Percentiles rank a stretch among this genome's conserved stretches.
Conservation (phyloP, 1,140 invertebrate genomes). For the Pseudomyrmex concolor region DNA sequence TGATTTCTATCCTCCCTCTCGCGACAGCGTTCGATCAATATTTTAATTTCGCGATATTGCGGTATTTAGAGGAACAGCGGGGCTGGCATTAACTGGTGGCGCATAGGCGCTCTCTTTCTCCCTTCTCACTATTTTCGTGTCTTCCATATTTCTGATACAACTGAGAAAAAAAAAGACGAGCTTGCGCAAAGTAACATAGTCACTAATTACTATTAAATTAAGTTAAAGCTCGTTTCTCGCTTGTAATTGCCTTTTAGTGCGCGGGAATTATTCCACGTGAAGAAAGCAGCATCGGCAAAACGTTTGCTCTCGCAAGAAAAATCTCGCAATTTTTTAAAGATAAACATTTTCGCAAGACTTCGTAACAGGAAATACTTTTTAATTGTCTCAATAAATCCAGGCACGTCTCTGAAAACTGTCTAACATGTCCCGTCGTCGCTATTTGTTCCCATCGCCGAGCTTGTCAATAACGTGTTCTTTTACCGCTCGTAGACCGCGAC, state of each 20-base stretch:
- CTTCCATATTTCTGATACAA: not conserved
- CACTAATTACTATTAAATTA: not conserved
- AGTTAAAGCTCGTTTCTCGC: not conserved
- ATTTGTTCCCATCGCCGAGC: not conserved
- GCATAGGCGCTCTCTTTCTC: conserved; percentile 18
- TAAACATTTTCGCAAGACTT: not conserved
- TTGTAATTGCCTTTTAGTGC: too few species aligned
- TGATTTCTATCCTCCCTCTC: conserved; percentile 80
- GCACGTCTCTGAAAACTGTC: too few species aligned
- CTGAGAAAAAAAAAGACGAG: conserved; percentile 18
- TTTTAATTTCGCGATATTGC: conserved; percentile 85
- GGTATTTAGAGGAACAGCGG: conserved; percentile 81
- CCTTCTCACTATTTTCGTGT: not conserved
- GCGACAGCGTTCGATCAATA: conserved; percentile 83
- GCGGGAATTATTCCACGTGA: not conserved
- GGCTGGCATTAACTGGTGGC: conserved; percentile 52
- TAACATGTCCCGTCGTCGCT: not conserved
- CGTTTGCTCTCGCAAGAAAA: too few species aligned
- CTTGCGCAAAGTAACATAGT: not conserved
- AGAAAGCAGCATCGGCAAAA: too few species aligned
- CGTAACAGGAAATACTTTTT: too few species aligned
- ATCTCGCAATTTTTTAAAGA: not conserved
- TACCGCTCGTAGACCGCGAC: not conserved
- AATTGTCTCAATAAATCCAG: not conserved
- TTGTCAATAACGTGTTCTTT: conserved; percentile 20